These are phyloP conservation scores for Rhagologus leucostigma DNA, from an alignment of 2,113 vertebrate genomes.

Conservation along the genomic window DNA sequence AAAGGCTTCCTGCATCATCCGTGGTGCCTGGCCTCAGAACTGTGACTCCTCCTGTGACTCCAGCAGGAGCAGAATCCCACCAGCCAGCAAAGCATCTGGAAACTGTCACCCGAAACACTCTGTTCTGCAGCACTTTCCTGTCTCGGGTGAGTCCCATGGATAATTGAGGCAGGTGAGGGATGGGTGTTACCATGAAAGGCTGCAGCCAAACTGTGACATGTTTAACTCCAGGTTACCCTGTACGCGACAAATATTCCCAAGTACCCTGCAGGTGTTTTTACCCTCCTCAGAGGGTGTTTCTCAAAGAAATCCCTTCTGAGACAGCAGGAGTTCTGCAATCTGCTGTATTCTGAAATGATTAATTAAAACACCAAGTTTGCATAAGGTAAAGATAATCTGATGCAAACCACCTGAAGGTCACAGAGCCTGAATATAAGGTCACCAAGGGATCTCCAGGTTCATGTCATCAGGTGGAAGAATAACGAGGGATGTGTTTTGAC, in stretches of 20 bases:
- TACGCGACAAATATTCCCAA: neutral
- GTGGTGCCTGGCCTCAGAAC: neutral
- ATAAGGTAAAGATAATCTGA: constrained; percentile 33
- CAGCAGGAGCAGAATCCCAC: neutral
- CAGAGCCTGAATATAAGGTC: constrained; percentile 41
- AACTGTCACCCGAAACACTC: neutral
- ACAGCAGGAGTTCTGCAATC: neutral
- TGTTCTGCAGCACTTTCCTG: neutral
- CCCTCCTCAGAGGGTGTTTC: neutral
- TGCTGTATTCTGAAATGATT: neutral
- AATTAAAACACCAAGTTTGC: constrained; percentile 41
- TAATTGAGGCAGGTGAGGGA: neutral
- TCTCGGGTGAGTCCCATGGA: neutral
- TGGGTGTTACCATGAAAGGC: neutral
- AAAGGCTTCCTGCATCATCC: neutral
- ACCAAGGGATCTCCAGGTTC: constrained; percentile 12
- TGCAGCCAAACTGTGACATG: neutral
- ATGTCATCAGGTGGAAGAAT: constrained; percentile 29
- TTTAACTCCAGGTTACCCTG: neutral
- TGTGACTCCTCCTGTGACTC: neutral
- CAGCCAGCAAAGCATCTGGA: neutral
- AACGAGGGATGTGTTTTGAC: constrained; percentile 37
- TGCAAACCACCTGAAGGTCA: constrained; percentile 56
- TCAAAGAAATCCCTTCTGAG: neutral
- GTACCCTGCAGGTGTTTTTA: neutral